Evolutionary conservation across 2,888 invertebrate genomes (phyloP).

Genomic region (Trachelus troglodyta): DNA sequence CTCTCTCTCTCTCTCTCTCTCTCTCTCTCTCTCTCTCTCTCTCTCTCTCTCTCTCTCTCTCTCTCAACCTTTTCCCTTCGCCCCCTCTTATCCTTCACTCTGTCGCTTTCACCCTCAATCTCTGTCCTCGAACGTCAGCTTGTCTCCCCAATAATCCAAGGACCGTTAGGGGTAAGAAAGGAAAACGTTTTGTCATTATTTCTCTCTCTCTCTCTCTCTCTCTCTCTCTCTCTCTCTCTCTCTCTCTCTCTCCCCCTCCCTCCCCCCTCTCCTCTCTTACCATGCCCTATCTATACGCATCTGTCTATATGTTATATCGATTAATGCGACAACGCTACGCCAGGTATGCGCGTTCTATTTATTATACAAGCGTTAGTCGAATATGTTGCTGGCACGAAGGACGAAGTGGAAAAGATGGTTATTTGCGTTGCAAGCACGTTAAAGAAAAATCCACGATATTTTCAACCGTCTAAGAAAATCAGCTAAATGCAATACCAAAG

Average conservation of each 20-base stretch:
- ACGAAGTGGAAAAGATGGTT: too few relatives aligned
- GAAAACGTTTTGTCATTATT: not conserved
- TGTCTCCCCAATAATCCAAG: not conserved
- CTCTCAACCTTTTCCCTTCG: not conserved
- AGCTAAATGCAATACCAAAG: too few relatives aligned
- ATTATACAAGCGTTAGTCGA: too few relatives aligned
- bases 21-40: too few relatives aligned
- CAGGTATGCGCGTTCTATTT: too few relatives aligned
- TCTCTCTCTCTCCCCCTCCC: slow-evolving; percentile 16
- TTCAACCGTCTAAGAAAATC: too few relatives aligned
- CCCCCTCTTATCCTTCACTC: not conserved
- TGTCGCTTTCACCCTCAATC: not conserved
- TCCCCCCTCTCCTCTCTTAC: slow-evolving; percentile 11
- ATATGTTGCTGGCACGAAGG: too few relatives aligned
- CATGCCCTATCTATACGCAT: slow-evolving; percentile 8
- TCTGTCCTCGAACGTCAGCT: not conserved
- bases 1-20: too few relatives aligned
- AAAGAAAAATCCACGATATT: too few relatives aligned
- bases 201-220: slow-evolving; percentile 22
- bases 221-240: slow-evolving; percentile 22
- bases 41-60: too few relatives aligned
- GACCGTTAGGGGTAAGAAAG: not conserved
- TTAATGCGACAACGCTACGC: too few relatives aligned
- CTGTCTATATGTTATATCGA: not conserved
- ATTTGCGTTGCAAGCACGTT: too few relatives aligned